These are phyloP conservation scores for Glossophaga mutica DNA, from an alignment of 2,797 vertebrate genomes.

Conservation along the genomic window DNA sequence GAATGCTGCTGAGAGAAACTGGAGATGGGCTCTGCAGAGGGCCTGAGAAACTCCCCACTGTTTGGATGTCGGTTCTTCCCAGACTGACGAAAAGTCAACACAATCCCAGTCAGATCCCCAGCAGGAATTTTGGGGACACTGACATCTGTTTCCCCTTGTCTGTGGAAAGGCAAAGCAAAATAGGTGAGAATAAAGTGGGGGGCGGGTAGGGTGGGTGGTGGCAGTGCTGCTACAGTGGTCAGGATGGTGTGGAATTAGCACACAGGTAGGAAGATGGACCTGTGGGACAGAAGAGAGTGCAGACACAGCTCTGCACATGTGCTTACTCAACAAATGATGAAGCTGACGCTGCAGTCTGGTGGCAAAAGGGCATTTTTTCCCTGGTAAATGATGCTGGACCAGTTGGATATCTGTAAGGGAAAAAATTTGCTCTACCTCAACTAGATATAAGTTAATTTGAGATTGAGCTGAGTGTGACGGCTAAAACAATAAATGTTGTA, in stretches of 20 bases:
- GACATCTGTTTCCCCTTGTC: not conserved
- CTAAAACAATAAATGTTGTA: not conserved
- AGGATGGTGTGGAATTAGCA: not conserved
- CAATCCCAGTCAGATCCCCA: not conserved
- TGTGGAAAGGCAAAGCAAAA: not conserved
- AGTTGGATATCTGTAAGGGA: not conserved
- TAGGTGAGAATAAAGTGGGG: not conserved
- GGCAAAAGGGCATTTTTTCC: not conserved
- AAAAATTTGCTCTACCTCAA: not conserved
- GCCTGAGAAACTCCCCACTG: not conserved
- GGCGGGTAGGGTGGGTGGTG: fast-evolving
- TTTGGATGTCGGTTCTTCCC: not conserved
- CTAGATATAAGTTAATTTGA: not conserved
- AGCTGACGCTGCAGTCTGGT: not conserved
- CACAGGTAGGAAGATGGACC: not conserved
- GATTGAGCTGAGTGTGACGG: not conserved
- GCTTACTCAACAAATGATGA: not conserved
- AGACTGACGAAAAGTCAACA: not conserved
- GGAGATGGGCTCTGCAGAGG: not conserved
- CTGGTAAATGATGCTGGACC: not conserved
- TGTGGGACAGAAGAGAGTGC: not conserved
- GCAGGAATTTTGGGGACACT: not conserved
- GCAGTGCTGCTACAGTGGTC: not conserved
- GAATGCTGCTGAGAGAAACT: not conserved
- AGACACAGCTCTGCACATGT: not conserved